phyloP scores from a whole-genome alignment of 2,797 vertebrate genomes.

The Delichon dasypus region DNA sequence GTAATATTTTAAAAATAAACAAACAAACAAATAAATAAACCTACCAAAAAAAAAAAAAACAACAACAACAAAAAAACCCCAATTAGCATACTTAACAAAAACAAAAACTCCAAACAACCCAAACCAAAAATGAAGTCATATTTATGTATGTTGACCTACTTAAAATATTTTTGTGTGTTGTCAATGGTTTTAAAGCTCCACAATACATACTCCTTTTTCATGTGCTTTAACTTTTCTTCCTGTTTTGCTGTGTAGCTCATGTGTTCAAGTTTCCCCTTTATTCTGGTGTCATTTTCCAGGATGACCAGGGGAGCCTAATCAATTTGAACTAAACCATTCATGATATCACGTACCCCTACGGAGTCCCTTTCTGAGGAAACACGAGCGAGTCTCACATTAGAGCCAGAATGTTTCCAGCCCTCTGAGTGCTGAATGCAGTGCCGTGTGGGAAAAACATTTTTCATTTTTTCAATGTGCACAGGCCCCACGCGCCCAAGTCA shows the following conservation, averaged over 20 bases:
- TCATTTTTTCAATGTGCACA: background rate
- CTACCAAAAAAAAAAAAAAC: background rate
- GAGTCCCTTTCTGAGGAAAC: background rate
- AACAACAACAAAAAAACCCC: too few relatives aligned
- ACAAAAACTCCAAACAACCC: background rate
- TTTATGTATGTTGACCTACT: background rate
- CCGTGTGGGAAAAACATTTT: background rate
- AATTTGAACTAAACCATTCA: background rate
- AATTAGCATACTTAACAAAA: background rate
- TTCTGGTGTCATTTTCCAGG: background rate
- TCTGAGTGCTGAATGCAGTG: background rate
- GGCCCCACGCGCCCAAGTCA: background rate
- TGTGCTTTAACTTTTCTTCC: background rate
- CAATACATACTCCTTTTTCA: background rate
- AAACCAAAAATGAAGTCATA: rapidly evolving
- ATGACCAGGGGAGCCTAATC: background rate
- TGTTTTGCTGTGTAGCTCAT: background rate
- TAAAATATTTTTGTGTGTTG: background rate
- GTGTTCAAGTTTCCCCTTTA: background rate
- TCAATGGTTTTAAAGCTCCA: background rate
- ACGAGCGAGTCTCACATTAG: background rate
- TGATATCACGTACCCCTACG: background rate
- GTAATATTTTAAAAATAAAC: rapidly evolving
- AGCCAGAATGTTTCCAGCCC: background rate
- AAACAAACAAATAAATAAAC: rapidly evolving